A percentile compares a stretch with the other conserved stretches of the same genome.
These are phyloP conservation scores for Oreochromis spilurus DNA, from an alignment of 2,113 vertebrate genomes.

Conservation along the genomic window DNA sequence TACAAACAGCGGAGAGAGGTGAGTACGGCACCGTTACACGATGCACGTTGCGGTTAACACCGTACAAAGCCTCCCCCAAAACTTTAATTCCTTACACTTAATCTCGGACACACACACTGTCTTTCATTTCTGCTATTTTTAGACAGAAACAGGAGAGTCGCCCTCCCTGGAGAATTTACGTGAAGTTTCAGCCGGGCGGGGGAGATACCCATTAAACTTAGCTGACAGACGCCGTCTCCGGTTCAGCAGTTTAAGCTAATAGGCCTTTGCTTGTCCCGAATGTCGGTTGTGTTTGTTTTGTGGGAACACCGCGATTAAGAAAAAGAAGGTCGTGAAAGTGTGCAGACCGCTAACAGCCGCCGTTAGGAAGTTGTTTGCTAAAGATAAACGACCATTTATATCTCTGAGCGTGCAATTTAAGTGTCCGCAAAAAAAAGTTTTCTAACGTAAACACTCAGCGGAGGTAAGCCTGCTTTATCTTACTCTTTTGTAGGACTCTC, in stretches of 20 bases:
- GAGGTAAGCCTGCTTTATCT: neutral
- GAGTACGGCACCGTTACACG: slow-evolving; percentile 31
- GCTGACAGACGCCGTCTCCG: neutral
- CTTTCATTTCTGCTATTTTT: slow-evolving; percentile 7
- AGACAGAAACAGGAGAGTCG: neutral
- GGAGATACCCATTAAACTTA: neutral
- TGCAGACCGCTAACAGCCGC: accelerated
- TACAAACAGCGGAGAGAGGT: slow-evolving; percentile 8
- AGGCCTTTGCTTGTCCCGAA: neutral
- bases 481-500: neutral
- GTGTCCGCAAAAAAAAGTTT: slow-evolving; percentile 15
- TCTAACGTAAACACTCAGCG: neutral
- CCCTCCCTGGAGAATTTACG: neutral
- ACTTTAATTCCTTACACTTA: neutral
- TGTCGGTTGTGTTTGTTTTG: slow-evolving; percentile 7
- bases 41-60: neutral
- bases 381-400: neutral
- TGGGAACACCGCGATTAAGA: slow-evolving; percentile 15
- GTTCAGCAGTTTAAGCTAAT: slow-evolving; percentile 1
- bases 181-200: neutral
- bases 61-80: neutral
- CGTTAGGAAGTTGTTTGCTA: neutral
- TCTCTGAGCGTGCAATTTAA: neutral
- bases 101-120: neutral
- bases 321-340: neutral